Conservation (phyloP, 2,888 invertebrate species). For the Chaetogeoica ovagalla region DNA sequence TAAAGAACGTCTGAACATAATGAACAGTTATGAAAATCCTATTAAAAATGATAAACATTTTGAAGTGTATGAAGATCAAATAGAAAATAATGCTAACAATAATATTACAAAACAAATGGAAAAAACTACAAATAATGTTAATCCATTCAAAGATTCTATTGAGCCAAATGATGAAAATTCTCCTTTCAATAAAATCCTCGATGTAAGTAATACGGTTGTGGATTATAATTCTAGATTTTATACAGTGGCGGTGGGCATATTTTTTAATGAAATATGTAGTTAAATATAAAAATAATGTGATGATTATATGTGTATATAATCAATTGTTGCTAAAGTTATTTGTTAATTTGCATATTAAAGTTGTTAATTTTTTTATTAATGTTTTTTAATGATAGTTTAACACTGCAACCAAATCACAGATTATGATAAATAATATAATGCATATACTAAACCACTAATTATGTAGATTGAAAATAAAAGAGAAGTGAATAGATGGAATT, state of each 20-base stretch:
- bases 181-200: slow-evolving; percentile 1
- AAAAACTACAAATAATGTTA: background rate
- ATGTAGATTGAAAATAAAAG: too few relatives aligned
- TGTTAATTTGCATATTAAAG: background rate
- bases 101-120: background rate
- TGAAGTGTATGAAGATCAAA: slow-evolving; percentile 5
- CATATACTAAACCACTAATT: too few relatives aligned
- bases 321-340: background rate
- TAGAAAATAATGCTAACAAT: background rate
- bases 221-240: background rate
- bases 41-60: background rate
- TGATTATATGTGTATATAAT: background rate
- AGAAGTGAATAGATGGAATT: too few relatives aligned
- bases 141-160: background rate
- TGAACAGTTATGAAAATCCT: background rate
- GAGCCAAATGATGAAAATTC: background rate
- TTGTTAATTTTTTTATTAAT: background rate
- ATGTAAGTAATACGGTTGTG: background rate
- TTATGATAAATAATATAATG: too few relatives aligned
- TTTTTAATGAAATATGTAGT: background rate
- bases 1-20: background rate
- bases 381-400: too few relatives aligned
- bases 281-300: background rate
- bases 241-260: background rate
- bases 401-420: too few relatives aligned